Base-by-base conservation (phyloP, 1,140 invertebrate genomes). In the Hesperophylax magnus region DNA sequence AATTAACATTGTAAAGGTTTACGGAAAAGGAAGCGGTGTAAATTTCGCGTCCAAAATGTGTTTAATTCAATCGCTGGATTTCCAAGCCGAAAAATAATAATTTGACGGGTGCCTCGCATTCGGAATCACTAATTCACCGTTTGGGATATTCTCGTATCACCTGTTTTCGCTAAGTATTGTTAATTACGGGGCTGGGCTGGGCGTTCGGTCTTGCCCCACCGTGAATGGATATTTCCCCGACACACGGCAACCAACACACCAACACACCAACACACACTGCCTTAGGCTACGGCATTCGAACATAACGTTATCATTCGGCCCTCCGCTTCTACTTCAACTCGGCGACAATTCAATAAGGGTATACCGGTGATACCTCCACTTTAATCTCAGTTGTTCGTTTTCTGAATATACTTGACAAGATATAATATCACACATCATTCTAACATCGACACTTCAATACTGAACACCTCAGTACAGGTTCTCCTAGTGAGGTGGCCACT, bases 101-200 rank as follows among this genome's bases (percentile, higher is more conserved):
- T 77, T 77, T 67, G 72, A 76, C 72, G 72, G 71, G 27, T 56
- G 54, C 54, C 56, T 56, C 72, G 72, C 72, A 56, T 14, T 31
- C 54, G 22, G 72, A 34, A 72, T 72, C 69, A 24, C 69, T 72
- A 72, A 72, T 72, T 54, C 69, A 7, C 18, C 52, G 52, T 75
- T 75, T 60, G 17, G 53, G 72, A 54, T 75, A 61, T 77, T 77
- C 60, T 4, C 65, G 77, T 79, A 79, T 79, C 77, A 79, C 77
- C 72, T 60, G 52, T 65, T 79, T 78, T 61, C 17, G 65, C 22
- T 72, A 79, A 79, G 78, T 79, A 79, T 58, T 79, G 69, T 79
- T 79, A 72, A 79, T 79, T 79, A 61, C 31, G 18, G 67, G 52
- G 53, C 63, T 54, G 77, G 18, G 56, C 34, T 31, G 47, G 47